Base-by-base conservation (phyloP, 35 echinoderm and acorn worm species). In the Chiridota heheva region DNA sequence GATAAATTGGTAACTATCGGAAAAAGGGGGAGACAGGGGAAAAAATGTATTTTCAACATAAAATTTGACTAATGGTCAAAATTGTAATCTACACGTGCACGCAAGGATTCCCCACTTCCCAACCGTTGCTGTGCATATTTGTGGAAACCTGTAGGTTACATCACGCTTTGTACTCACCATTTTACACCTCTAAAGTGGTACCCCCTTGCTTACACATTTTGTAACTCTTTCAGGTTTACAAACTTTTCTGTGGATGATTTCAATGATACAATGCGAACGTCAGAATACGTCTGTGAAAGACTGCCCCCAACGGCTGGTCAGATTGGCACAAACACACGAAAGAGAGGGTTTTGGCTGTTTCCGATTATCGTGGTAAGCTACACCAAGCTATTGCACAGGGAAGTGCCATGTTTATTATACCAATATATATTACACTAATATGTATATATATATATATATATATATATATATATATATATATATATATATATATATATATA, bases 281-380 rank as follows among this genome's bases (percentile, higher is more conserved):
- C 84, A 3, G 73, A 88, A 20, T 91, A 88, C 61, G 95, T 98
- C 25, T 76, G 69, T 60, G 71, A 78, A 24, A 72, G 95, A 18
- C 72, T 98, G 8, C 95, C 95, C 24, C 58, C 51, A 10, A 67
- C 64, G 12, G 72, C 76, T 7, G 70, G 78, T 24, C 69, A 80
- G n/a, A 75, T 98, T 35, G 95, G 95, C 36, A 82, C 62, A 37
- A 80, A 88, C 31, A 80, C 85, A 30, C 68, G 77, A 4, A 73
- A 27, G 5, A 56, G 71, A 17, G 86, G 82, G 36, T 91, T 84
- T 36, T 98, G 95, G 95, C 79, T 98, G 1, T 98, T 91, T 76
- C 95, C 95, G 18, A 74, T 98, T 24, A 17, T 98, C 20, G 95
- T 98, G 68, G 95, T 98, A 68, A 91, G 87, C 82, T 16, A 79